Evolutionary conservation across 2,797 vertebrate species (phyloP).

Genomic region (Pelobates cultripes): DNA sequence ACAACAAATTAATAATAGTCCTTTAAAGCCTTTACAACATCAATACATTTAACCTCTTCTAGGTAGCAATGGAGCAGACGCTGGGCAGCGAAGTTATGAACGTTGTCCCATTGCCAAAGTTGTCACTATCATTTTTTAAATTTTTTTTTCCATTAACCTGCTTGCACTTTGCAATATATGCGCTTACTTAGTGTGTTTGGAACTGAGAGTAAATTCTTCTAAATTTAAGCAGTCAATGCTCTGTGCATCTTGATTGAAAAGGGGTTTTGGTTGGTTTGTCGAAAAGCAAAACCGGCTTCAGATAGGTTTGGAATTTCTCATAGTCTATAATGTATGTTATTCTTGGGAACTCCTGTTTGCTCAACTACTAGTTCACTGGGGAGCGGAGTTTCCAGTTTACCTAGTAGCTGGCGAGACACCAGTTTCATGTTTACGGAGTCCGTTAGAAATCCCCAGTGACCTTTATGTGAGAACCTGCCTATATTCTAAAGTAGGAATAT

Average conservation of each 20-base stretch:
- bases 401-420: constrained; percentile 45
- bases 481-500: constrained; percentile 26
- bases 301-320: constrained; percentile 41
- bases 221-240: constrained; percentile 10
- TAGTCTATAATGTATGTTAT: constrained; percentile 37
- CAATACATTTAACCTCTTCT: neutral
- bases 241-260: constrained; percentile 16
- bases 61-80: neutral
- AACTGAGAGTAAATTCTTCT: constrained; percentile 9
- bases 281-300: constrained; percentile 30
- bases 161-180: neutral
- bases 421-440: constrained; percentile 40
- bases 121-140: constrained; percentile 6
- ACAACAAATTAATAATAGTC: constrained; percentile 1
- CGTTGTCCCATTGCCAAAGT: neutral
- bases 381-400: constrained; percentile 52
- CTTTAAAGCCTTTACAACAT: neutral
- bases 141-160: constrained; percentile 1
- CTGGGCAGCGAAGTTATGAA: neutral
- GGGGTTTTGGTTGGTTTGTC: constrained; percentile 22
- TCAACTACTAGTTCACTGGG: constrained; percentile 36
- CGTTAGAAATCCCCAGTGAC: constrained; percentile 32
- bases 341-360: constrained; percentile 51
- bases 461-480: constrained; percentile 20
- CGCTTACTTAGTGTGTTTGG: neutral